A percentile compares a stretch with the other conserved stretches of the same genome.
phyloP scores from a whole-genome alignment of 2,797 vertebrate genomes.

The Oophaga sylvatica region DNA sequence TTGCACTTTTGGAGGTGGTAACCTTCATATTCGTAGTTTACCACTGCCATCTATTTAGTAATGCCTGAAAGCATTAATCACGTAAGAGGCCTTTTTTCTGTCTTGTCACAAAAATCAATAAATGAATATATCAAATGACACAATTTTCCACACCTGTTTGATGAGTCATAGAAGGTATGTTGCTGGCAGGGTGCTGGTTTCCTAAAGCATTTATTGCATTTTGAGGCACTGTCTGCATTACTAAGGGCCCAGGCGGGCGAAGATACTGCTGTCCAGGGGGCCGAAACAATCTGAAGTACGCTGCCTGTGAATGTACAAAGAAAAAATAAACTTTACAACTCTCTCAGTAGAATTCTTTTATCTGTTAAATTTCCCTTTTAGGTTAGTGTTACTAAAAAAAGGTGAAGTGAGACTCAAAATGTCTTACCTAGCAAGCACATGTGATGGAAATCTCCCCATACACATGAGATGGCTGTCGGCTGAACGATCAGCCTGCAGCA shows the following conservation, averaged over 20 bases:
- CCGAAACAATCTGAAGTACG: slow-evolving; percentile 96
- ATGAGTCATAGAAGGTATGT: slow-evolving; percentile 73
- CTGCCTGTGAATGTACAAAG: slow-evolving; percentile 79
- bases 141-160: slow-evolving; percentile 78
- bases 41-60: too few species aligned
- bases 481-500: too few species aligned
- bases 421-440: not conserved
- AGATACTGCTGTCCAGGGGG: slow-evolving; percentile 89
- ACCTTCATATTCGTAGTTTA: too few species aligned
- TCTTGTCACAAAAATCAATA: not conserved
- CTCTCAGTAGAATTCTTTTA: not conserved
- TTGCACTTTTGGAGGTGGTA: too few species aligned
- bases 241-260: slow-evolving; percentile 86
- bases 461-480: too few species aligned
- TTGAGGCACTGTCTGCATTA: slow-evolving; percentile 89
- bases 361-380: not conserved
- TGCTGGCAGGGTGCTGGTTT: slow-evolving; percentile 72
- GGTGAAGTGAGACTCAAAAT: not conserved
- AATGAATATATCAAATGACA: not conserved
- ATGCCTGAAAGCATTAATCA: too few species aligned
- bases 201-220: slow-evolving; percentile 79
- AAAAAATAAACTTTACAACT: not conserved
- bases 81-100: not conserved
- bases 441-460: too few species aligned
- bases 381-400: not conserved